Evolutionary conservation across 2,113 vertebrate species (phyloP), one percentile per base, ranked within the genome.

Genomic region (Colius striatus): DNA sequence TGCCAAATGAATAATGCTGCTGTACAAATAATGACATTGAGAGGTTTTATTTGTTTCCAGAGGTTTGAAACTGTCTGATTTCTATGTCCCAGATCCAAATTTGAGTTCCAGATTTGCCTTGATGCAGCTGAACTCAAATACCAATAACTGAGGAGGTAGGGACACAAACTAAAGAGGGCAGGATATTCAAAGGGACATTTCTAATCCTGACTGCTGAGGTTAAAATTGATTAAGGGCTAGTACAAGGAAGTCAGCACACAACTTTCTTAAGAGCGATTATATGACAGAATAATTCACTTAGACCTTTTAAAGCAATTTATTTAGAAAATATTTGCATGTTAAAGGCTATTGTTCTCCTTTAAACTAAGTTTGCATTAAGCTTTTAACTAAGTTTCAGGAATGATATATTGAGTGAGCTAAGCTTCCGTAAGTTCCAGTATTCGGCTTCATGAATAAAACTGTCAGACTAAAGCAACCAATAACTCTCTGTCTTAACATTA

Each of bases 361-460:
- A 97, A 96, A 83, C n/a, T 61, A 90, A 96, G 67, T 95, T 97
- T 90, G 29, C 62, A 92, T 89, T 66, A 96, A 79, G 36, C 90
- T 94, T 83, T 80, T 95, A 91, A 94, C 34, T n/a, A 89, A 96
- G 86, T 96, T 96, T 95, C 89, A 89, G 51, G 84, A 89, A 84
- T 97, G 87, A 96, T 96, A n/a, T 84, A 97, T 96, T 74, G 81
- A 96, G 90, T 94, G 62, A 90, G 51, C 53, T 51, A 89, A 90
- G 73, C 66, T 94, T 70, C 54, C 10, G 11, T 82, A 95, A 94
- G 68, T 94, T 96, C 76, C 82, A 71, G 74, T 57, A 94, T 97
- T 96, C 75, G 86, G 54, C 89, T 90, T 80, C 50, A 76, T 94
- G 85, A 98, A 96, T 96, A 92, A 87, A 97, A 96, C 71, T 96